Conservation (phyloP, 2,888 invertebrate genomes). For the Drosophila pseudotakahashii region DNA sequence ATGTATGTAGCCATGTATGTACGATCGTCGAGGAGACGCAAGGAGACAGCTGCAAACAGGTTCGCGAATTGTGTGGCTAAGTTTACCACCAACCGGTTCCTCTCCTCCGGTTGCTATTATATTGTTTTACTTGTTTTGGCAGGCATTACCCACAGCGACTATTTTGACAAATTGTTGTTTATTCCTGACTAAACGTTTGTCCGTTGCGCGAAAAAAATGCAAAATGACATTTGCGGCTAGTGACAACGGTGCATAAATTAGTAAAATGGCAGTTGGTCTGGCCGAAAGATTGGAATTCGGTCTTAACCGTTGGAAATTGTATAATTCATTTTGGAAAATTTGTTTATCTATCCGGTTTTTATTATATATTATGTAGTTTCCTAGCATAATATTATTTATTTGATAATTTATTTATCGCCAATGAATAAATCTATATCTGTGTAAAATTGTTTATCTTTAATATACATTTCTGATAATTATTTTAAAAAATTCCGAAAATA, state of each 20-base stretch:
- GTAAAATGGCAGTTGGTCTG: slow-evolving; percentile 18
- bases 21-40: slow-evolving; percentile 17
- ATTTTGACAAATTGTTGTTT: slow-evolving; percentile 55
- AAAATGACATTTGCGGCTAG: slow-evolving; percentile 50
- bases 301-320: background rate
- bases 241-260: slow-evolving; percentile 54
- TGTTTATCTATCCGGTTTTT: no score
- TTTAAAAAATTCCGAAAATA: no score
- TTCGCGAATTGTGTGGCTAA: slow-evolving; percentile 35
- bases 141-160: slow-evolving; percentile 38
- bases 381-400: no score
- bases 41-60: slow-evolving; percentile 73
- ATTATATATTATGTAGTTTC: no score
- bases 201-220: slow-evolving; percentile 24
- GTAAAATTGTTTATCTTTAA: no score
- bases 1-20: slow-evolving; percentile 3
- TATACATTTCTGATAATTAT: no score
- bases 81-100: slow-evolving; percentile 31
- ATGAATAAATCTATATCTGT: no score
- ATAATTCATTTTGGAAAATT: background rate
- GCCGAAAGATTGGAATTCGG: slow-evolving; percentile 4
- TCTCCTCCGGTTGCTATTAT: slow-evolving; percentile 27
- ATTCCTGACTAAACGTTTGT: slow-evolving; percentile 71
- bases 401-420: no score
- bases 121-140: slow-evolving; percentile 26